phyloP scores from a whole-genome alignment of 2,113 vertebrate species.

The Calypte anna region DNA sequence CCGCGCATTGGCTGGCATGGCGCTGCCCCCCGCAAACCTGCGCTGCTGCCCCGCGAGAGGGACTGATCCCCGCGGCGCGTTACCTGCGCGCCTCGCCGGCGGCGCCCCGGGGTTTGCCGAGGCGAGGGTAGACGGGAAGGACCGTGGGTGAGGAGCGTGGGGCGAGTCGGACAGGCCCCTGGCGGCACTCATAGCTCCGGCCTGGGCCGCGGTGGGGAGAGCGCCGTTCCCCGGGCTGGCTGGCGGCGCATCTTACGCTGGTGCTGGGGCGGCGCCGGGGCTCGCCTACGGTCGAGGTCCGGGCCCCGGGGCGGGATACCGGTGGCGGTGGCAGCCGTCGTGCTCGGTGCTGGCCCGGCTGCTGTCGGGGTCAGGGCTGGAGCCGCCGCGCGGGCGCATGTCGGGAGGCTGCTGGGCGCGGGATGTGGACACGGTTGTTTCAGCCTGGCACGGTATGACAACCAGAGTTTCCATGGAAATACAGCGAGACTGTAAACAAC shows the following conservation, averaged over 20 bases:
- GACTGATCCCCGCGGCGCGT: not conserved
- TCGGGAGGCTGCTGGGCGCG: not conserved
- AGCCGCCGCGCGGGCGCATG: not conserved
- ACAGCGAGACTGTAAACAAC: not conserved
- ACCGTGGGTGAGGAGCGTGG: not conserved
- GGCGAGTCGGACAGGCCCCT: not conserved
- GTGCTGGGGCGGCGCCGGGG: not conserved
- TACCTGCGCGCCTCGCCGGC: not conserved
- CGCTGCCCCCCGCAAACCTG: not conserved
- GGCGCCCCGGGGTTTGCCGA: not conserved
- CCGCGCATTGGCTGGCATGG: not conserved
- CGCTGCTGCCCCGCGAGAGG: not conserved
- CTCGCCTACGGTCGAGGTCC: not conserved
- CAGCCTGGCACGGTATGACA: not conserved
- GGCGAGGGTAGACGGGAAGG: not conserved
- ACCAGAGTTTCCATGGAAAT: constrained; percentile 60
- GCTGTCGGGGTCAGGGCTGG: not conserved
- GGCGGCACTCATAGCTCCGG: not conserved
- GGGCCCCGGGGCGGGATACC: not conserved
- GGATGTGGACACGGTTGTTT: not conserved
- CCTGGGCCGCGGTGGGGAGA: not conserved
- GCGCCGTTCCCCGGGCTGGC: not conserved
- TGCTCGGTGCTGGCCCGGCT: not conserved
- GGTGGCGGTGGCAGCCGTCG: too few species aligned
- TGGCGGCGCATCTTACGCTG: not conserved